Evolutionary conservation across 1,140 invertebrate genomes (phyloP), one percentile per base, ranked within the genome.

Genomic region (Euura saliciscinereae): DNA sequence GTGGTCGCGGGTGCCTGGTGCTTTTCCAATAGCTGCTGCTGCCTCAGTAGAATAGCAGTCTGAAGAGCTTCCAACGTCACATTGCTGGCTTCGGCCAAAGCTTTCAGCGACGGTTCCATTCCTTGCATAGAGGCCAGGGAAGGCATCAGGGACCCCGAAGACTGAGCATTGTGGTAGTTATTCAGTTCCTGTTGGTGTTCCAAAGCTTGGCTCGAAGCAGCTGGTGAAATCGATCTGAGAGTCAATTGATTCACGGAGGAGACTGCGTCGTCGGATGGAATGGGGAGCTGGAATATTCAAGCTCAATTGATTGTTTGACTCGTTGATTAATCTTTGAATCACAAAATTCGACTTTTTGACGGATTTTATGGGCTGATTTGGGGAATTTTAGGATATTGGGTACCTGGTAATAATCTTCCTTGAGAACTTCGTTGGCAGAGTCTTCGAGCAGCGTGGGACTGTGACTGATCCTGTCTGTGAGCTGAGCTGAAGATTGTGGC

Each of bases 61-160:
- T 93, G 92, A 2, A 94, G 88, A 6, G 92, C 92, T 70, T 94
- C 92, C 73, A 93, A 90, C 0, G 91, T 93, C 45, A 94, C 91
- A 77, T 94, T 94, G 10, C 92, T 92, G 0, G 92, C 93, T 65
- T 90, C 86, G 0, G 91, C 89, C 2, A 92, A 81, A 7, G 82
- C 78, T 65, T 83, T 90, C 79, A 85, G 87, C 72, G 74, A 91
- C 69, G 75, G 89, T 85, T 78, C 90, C 89, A 80, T 90, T 76
- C 82, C 88, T 80, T 79, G 90, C 72, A 85, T 89, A 51, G 81
- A 86, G 6, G 72, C 78, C 6, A 86, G 71, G 0, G 82, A 81
- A 2, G 87, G 79, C 11, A 85, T 74, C 46, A 71, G 72, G 43
- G 81, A 76, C 11, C 72, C 13, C 6, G 82, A 10, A 72, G 65